Evolutionary conservation across 2,888 invertebrate genomes (phyloP).

Genomic region (Lapara coniferarum): DNA sequence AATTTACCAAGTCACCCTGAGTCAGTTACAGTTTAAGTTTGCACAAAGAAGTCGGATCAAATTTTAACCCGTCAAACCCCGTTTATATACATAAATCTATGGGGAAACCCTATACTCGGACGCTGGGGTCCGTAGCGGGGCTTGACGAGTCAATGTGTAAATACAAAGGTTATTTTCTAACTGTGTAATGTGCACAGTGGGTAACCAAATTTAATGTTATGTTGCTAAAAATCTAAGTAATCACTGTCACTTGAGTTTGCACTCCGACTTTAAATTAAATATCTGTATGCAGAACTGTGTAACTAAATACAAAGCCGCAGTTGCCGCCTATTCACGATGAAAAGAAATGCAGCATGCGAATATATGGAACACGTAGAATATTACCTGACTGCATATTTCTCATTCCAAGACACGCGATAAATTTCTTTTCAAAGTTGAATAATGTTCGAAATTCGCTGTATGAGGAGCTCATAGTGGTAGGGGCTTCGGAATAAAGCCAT

Average conservation of each 20-base stretch:
- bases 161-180: too few relatives aligned
- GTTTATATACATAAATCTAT: too few relatives aligned
- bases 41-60: too few relatives aligned
- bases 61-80: too few relatives aligned
- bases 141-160: too few relatives aligned
- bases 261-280: not conserved
- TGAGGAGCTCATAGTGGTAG: constrained; percentile 21
- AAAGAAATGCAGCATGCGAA: constrained; percentile 7
- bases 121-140: too few relatives aligned
- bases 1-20: not conserved
- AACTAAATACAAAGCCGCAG: constrained; percentile 7
- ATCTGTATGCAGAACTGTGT: not conserved
- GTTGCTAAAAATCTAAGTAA: too few relatives aligned
- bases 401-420: constrained; percentile 3
- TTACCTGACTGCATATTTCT: constrained; percentile 22
- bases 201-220: too few relatives aligned
- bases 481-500: constrained; percentile 13
- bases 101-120: too few relatives aligned
- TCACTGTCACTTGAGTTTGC: too few relatives aligned
- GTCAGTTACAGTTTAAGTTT: too few relatives aligned
- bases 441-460: constrained; percentile 18
- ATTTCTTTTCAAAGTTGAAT: constrained; percentile 25
- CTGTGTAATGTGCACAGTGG: too few relatives aligned
- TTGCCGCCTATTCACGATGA: constrained; percentile 4
- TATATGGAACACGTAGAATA: constrained; percentile 23